Percentiles rank a stretch among this genome's conserved stretches.
Evolutionary conservation across 2,113 vertebrate genomes (phyloP).

Genomic region (Gambusia holbrooki): DNA sequence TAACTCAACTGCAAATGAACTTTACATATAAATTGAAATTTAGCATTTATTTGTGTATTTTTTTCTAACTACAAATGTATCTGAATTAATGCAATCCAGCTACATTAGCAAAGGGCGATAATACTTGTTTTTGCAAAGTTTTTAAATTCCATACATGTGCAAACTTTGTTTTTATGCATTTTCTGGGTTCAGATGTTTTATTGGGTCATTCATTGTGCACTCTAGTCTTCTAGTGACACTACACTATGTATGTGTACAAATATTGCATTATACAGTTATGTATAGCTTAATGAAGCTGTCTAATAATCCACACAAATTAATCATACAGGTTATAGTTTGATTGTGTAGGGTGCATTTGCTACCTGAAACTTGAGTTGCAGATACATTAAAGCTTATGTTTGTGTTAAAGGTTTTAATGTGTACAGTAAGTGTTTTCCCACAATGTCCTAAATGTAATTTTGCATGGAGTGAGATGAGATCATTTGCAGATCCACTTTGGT

Average conservation of each 20-base stretch:
- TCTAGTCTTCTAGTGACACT: not conserved
- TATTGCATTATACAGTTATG: not conserved
- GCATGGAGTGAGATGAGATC: slow-evolving; percentile 11
- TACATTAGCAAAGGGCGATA: not conserved
- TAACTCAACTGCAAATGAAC: no score
- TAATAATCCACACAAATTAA: not conserved
- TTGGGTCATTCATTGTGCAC: not conserved
- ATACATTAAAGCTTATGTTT: not conserved
- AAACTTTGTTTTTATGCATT: not conserved
- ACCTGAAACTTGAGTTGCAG: not conserved
- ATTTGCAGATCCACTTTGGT: slow-evolving; percentile 17
- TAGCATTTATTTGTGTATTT: no score
- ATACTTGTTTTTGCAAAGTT: not conserved
- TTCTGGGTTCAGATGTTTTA: not conserved
- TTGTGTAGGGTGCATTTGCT: not conserved
- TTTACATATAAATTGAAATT: no score
- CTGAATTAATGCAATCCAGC: no score
- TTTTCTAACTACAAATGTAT: no score
- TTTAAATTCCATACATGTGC: not conserved
- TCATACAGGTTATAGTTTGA: not conserved
- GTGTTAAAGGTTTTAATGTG: not conserved
- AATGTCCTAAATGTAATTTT: slow-evolving; percentile 12
- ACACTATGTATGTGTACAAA: not conserved
- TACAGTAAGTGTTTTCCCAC: slow-evolving; percentile 15
- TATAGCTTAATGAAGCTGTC: not conserved